A percentile compares a stretch with the other conserved stretches of the same genome.
Conservation (phyloP, 2,113 vertebrate genomes). For the Gopherus evgoodei region DNA sequence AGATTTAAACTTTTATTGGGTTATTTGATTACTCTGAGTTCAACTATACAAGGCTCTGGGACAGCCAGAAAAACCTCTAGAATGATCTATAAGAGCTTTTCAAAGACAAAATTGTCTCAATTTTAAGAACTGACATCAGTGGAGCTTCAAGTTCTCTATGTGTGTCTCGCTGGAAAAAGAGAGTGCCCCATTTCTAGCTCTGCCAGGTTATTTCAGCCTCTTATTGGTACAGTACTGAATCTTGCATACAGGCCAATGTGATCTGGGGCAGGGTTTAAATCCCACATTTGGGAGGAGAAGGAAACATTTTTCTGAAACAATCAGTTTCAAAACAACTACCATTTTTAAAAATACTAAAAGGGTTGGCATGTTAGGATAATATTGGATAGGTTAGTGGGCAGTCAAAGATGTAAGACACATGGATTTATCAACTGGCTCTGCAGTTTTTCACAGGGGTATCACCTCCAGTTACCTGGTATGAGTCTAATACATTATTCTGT, state of each 20-base stretch:
- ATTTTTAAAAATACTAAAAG: not conserved
- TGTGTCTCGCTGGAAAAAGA: not conserved
- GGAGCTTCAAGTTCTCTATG: not conserved
- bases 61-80: not conserved
- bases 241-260: not conserved
- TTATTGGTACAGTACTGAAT: not conserved
- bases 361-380: not conserved
- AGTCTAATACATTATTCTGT: not conserved
- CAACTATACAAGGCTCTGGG: not conserved
- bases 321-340: not conserved
- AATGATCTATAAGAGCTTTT: not conserved
- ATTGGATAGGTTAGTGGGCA: not conserved
- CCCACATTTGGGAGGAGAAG: not conserved
- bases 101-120: fast-evolving
- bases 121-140: not conserved
- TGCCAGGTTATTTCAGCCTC: not conserved
- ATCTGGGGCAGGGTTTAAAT: not conserved
- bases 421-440: not conserved
- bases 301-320: not conserved
- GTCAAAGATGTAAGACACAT: not conserved
- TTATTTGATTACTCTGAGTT: not conserved
- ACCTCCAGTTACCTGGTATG: not conserved
- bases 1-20: not conserved
- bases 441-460: not conserved
- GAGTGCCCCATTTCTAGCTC: not conserved